Evolutionary conservation across 2,888 invertebrate genomes (phyloP).

Genomic region (Polietes domitor): DNA sequence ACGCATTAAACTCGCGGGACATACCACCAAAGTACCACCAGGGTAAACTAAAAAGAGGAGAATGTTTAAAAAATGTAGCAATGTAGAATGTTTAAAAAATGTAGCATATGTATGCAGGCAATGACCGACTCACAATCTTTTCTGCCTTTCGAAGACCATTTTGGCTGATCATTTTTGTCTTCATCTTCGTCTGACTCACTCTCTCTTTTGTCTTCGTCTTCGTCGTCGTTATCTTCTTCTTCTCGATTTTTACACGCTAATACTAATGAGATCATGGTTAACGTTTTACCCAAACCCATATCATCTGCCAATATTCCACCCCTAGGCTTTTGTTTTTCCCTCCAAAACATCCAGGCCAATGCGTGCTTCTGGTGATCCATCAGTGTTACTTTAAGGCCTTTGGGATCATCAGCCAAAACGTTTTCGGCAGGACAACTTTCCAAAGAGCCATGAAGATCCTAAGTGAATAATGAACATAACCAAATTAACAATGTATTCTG

Average conservation of each 20-base stretch:
- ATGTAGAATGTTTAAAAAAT: conserved; percentile 2
- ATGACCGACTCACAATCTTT: conserved; percentile 75
- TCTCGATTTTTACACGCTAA: conserved; percentile 82
- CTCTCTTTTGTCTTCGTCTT: conserved; percentile 64
- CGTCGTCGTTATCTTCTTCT: conserved; percentile 74
- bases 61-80: not conserved
- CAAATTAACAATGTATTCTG: not conserved
- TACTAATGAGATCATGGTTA: conserved; percentile 90
- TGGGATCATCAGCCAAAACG: conserved; percentile 83
- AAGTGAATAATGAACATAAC: not conserved
- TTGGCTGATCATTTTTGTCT: conserved; percentile 56
- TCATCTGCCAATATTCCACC: conserved; percentile 92
- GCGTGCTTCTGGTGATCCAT: conserved; percentile 94
- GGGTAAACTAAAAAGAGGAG: conserved; percentile 78
- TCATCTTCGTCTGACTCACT: conserved; percentile 70
- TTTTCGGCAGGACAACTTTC: conserved; percentile 85
- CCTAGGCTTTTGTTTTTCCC: conserved; percentile 91
- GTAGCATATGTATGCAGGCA: no score
- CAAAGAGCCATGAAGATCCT: conserved; percentile 87
- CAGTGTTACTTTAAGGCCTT: conserved; percentile 84
- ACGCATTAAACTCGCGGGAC: conserved; percentile 93
- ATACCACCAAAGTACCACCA: conserved; percentile 93
- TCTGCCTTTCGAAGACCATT: conserved; percentile 77
- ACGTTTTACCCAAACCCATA: conserved; percentile 85
- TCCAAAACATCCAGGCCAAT: conserved; percentile 93